phyloP scores from a whole-genome alignment of 1,140 invertebrate species.

The Paracyclopina nana region DNA sequence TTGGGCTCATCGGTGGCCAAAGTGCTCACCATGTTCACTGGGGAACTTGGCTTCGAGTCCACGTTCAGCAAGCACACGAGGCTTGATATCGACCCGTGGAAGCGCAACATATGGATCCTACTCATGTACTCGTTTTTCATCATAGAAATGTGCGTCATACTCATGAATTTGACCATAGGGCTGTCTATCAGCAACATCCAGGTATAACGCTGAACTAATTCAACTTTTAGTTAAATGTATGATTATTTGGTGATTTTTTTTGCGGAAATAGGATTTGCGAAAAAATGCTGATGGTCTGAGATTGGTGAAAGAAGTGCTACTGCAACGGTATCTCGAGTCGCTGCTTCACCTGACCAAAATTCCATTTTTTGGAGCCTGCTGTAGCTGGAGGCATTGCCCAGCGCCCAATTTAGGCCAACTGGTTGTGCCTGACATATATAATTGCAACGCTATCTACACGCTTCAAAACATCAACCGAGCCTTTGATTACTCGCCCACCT shows the following conservation, averaged over 20 bases:
- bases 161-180: constrained; percentile 5
- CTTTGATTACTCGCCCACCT: not conserved
- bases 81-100: not conserved
- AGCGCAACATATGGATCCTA: not conserved
- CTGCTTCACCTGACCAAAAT: too few species aligned
- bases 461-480: not conserved
- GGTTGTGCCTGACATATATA: not conserved
- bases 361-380: too few species aligned
- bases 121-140: not conserved
- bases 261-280: too few species aligned
- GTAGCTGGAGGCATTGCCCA: too few species aligned
- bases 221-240: too few species aligned
- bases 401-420: not conserved
- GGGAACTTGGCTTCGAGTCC: constrained; percentile 7
- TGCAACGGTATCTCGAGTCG: constrained; percentile 3
- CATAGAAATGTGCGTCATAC: not conserved
- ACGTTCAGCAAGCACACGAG: not conserved
- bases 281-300: constrained; percentile 1
- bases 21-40: constrained; percentile 8
- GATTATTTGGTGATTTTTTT: too few species aligned
- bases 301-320: constrained; percentile 5
- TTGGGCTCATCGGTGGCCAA: not conserved
- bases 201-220: too few species aligned
- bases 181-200: constrained; percentile 9
- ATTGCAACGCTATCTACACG: not conserved